Percentiles rank a stretch among this genome's conserved stretches.
Evolutionary conservation across 1,140 invertebrate genomes (phyloP).

Genomic region (Calephelis nemesis): DNA sequence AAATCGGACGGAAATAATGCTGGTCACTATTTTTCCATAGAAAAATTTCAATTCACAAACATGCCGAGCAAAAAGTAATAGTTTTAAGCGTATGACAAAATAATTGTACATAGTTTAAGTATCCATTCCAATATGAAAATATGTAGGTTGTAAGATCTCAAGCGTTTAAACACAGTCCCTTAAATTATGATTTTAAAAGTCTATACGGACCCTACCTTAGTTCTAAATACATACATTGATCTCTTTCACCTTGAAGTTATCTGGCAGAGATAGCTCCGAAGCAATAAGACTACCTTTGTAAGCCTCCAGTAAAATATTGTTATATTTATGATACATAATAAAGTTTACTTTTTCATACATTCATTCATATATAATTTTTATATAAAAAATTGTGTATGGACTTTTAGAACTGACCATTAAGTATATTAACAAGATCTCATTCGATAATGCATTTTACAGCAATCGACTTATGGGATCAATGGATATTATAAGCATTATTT

Average conservation of each 20-base stretch:
- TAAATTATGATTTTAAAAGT: not conserved
- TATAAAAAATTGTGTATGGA: too few relatives aligned
- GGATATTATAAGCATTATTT: not conserved
- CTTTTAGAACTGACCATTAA: too few relatives aligned
- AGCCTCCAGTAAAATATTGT: too few relatives aligned
- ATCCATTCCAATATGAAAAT: constrained; percentile 4
- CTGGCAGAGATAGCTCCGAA: too few relatives aligned
- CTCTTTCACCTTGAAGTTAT: not conserved
- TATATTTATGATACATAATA: too few relatives aligned
- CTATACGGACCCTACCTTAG: not conserved
- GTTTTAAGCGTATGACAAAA: not conserved
- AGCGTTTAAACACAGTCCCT: not conserved
- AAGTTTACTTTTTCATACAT: too few relatives aligned
- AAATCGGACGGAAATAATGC: too few relatives aligned
- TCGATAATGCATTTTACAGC: not conserved
- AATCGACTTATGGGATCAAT: constrained; percentile 3
- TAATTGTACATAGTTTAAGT: constrained; percentile 2
- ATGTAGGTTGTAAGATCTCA: constrained; percentile 1
- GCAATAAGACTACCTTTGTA: too few relatives aligned
- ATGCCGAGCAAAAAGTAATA: not conserved
- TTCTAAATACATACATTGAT: not conserved
- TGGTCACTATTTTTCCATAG: too few relatives aligned
- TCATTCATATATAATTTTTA: too few relatives aligned
- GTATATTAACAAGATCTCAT: too few relatives aligned
- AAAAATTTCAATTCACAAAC: not conserved